phyloP scores from a whole-genome alignment of 2,797 vertebrate genomes.

The Ataeniobius toweri region DNA sequence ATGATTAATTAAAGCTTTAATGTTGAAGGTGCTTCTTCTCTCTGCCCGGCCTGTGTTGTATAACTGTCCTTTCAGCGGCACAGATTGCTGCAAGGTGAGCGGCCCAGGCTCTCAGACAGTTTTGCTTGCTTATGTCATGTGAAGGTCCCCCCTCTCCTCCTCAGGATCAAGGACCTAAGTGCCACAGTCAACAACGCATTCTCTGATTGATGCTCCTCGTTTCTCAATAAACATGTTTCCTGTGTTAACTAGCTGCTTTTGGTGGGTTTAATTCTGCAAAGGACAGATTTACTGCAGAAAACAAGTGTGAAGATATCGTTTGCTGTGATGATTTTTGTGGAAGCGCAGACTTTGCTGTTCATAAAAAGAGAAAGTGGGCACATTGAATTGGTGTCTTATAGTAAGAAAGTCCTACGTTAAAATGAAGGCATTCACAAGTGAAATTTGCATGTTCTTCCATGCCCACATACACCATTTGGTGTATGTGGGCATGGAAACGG shows the following conservation, averaged over 20 bases:
- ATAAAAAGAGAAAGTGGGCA: not conserved
- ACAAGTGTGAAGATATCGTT: not conserved
- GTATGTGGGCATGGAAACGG: no score
- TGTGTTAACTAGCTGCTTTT: conserved; percentile 59
- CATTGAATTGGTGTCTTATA: not conserved
- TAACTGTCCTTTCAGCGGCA: conserved; percentile 35
- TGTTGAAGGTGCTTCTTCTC: conserved; percentile 69
- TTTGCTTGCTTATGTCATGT: conserved; percentile 60
- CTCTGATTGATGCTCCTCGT: conserved; percentile 58
- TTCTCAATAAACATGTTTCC: conserved; percentile 77
- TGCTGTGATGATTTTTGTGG: not conserved
- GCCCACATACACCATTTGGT: not conserved
- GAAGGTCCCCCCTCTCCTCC: conserved; percentile 65
- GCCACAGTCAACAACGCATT: conserved; percentile 67
- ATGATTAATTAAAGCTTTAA: conserved; percentile 72
- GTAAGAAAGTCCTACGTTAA: not conserved
- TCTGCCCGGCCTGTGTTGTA: conserved; percentile 57
- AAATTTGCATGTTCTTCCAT: not conserved
- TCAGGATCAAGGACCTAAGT: conserved; percentile 71
- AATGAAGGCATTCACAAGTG: not conserved
- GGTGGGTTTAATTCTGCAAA: conserved; percentile 9
- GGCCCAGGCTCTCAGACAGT: conserved; percentile 36
- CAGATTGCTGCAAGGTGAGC: conserved; percentile 27
- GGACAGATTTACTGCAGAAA: not conserved
- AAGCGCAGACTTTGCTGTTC: not conserved